Percentiles rank a stretch among this genome's conserved stretches.
phyloP scores from a whole-genome alignment of 2,888 invertebrate species.

The Physocephala rufipes region DNA sequence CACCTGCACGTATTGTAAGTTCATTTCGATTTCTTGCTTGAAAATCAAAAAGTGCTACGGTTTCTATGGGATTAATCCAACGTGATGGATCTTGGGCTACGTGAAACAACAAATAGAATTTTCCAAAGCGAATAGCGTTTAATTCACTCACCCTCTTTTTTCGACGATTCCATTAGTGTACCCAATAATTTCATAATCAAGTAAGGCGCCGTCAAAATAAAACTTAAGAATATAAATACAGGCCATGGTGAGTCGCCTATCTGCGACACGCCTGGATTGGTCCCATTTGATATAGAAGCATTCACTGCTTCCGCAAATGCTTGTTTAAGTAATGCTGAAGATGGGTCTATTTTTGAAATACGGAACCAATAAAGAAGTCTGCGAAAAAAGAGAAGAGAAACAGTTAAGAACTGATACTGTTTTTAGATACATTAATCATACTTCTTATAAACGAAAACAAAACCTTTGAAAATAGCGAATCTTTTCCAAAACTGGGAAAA shows the following conservation, averaged over 20 bases:
- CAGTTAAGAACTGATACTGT: background rate
- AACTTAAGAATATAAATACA: slow-evolving; percentile 85
- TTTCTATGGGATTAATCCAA: slow-evolving; percentile 75
- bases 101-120: background rate
- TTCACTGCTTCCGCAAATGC: slow-evolving; percentile 65
- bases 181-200: slow-evolving; percentile 84
- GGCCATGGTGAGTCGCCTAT: slow-evolving; percentile 80
- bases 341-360: slow-evolving; percentile 63
- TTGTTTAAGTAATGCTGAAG: slow-evolving; percentile 65
- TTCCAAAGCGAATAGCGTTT: background rate
- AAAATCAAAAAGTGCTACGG: slow-evolving; percentile 80
- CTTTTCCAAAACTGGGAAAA: slow-evolving; percentile 89
- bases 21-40: slow-evolving; percentile 77
- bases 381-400: background rate
- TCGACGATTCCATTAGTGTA: slow-evolving; percentile 67
- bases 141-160: slow-evolving; percentile 71
- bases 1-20: slow-evolving; percentile 79
- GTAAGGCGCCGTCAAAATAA: slow-evolving; percentile 92
- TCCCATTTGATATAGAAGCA: slow-evolving; percentile 49
- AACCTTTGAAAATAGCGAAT: slow-evolving; percentile 80
- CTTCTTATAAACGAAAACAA: slow-evolving; percentile 83
- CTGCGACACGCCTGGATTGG: slow-evolving; percentile 61
- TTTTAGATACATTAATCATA: slow-evolving; percentile 47
- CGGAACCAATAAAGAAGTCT: slow-evolving; percentile 63
- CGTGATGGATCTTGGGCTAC: slow-evolving; percentile 74